Conservation (phyloP, 2,888 invertebrate genomes). For the Arge pagana region DNA sequence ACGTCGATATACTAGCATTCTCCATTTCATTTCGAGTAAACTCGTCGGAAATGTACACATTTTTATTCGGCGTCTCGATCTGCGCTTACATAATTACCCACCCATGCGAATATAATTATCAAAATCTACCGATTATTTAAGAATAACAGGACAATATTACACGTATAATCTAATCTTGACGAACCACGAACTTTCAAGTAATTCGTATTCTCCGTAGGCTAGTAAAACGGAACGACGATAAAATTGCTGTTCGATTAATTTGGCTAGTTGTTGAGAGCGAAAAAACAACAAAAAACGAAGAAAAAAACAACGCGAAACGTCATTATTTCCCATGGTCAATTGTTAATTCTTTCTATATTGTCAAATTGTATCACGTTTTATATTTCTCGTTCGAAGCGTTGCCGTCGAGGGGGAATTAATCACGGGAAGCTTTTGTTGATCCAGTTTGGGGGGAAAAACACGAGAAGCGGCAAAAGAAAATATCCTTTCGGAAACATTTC, state of each 20-base stretch:
- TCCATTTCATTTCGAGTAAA: no score
- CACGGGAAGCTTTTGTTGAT: no score
- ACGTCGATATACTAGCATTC: no score
- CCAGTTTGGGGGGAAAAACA: constrained; percentile 18
- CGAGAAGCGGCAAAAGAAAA: constrained; percentile 12
- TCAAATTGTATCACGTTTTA: constrained; percentile 5
- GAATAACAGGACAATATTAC: constrained; percentile 50
- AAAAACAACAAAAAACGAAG: constrained; percentile 4
- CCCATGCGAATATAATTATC: constrained; percentile 11
- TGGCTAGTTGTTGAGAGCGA: not conserved
- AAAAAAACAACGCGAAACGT: constrained; percentile 1
- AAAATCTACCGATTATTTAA: constrained; percentile 44
- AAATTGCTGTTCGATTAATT: not conserved
- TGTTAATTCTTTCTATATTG: constrained; percentile 17
- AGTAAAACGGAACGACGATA: constrained; percentile 13
- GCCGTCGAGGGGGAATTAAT: no score
- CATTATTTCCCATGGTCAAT: constrained; percentile 13
- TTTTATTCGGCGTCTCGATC: constrained; percentile 1
- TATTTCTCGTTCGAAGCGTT: not conserved
- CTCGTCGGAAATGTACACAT: constrained; percentile 2
- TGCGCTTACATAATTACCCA: constrained; percentile 16
- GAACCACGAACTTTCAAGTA: constrained; percentile 1
- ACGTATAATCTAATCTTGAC: constrained; percentile 30
- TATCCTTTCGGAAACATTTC: not conserved
- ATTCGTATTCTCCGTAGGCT: constrained; percentile 24